Base-by-base conservation (phyloP, 2,888 invertebrate species). In the Julus scandinavius region DNA sequence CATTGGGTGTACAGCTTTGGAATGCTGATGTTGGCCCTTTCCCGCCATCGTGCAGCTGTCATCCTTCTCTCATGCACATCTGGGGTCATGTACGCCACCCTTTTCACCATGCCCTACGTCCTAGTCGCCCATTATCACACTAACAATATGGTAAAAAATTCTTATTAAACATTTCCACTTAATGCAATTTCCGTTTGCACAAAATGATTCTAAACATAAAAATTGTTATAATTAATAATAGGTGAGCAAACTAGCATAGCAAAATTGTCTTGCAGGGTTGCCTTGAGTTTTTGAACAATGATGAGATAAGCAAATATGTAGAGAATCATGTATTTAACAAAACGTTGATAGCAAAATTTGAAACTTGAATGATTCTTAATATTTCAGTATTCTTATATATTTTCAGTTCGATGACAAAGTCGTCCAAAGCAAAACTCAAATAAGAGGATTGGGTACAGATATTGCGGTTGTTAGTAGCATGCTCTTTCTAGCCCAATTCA, bases 21-120 rank as follows among this genome's bases (percentile, higher is more conserved):
- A 6, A 98, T 98, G 97, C 93, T 96, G 89, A 92, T 96, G 90
- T 96, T 98, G 95, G 97, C 97, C 0, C 91, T 95, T 9, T 94
- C 95, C 0, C 91, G 96, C 85, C 91, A 91, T 89, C 89, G 89
- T 87, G 63, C 87, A 1, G 89, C 89, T 5, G 97, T 97, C 0
- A 95, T 98, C 83, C 91, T 97, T 80, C 97, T 97, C 92, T 97
- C 98, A 90, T 97, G 97, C 95, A 96, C 97, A 0, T 98, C 98
- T 1, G 98, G 99, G 1, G 95, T 99, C 86, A 98, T 98, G 97
- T 99, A 99, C 93, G 98, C 98, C 17, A 98, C 98, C 0, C 94
- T 99, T 45, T 99, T 99, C 93, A 99, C 98, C 13, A 97, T 99
- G 97, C 98, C 98, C 1, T 99, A 98, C 91, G 93, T 98, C 58